Percentiles rank a stretch among this genome's conserved stretches.
These are phyloP conservation scores for Mellilla xanthometata DNA, from an alignment of 2,888 invertebrate species.

Conservation along the genomic window DNA sequence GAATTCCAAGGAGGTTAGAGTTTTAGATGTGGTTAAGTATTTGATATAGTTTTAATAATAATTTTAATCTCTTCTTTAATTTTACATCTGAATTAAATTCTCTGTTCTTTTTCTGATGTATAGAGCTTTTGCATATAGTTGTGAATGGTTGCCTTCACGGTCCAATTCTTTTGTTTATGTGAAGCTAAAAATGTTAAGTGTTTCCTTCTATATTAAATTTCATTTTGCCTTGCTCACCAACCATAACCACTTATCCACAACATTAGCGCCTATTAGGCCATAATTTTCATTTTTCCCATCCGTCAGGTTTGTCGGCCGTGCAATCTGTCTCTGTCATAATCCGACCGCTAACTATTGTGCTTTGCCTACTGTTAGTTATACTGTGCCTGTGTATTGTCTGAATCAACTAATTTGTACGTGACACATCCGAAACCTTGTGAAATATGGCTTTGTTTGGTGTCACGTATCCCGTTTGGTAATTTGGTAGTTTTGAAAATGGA, in stretches of 20 bases:
- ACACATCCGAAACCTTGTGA: slow-evolving; percentile 49
- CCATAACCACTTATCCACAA: background rate
- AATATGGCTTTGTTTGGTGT: slow-evolving; percentile 26
- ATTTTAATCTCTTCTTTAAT: too few species aligned
- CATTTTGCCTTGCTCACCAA: background rate
- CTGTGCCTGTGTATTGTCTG: slow-evolving; percentile 37
- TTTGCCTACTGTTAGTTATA: background rate
- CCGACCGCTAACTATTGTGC: slow-evolving; percentile 21
- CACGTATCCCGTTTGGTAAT: slow-evolving; percentile 8
- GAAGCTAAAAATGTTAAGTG: background rate
- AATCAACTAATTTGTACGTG: slow-evolving; percentile 45
- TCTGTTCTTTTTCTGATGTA: background rate
- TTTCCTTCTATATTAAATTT: background rate
- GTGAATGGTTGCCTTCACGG: too few species aligned
- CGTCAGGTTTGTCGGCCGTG: slow-evolving; percentile 23
- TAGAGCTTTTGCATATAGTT: too few species aligned
- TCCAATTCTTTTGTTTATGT: too few species aligned
- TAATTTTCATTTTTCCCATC: slow-evolving; percentile 34
- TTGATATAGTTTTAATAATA: too few species aligned
- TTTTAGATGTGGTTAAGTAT: too few species aligned
- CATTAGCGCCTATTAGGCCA: background rate
- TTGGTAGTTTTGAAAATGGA: background rate
- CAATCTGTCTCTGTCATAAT: slow-evolving; percentile 48
- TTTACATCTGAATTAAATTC: too few species aligned
- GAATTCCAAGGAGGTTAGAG: too few species aligned